phyloP scores from a whole-genome alignment of 2,888 invertebrate species.

The Choristoneura rosaceana region DNA sequence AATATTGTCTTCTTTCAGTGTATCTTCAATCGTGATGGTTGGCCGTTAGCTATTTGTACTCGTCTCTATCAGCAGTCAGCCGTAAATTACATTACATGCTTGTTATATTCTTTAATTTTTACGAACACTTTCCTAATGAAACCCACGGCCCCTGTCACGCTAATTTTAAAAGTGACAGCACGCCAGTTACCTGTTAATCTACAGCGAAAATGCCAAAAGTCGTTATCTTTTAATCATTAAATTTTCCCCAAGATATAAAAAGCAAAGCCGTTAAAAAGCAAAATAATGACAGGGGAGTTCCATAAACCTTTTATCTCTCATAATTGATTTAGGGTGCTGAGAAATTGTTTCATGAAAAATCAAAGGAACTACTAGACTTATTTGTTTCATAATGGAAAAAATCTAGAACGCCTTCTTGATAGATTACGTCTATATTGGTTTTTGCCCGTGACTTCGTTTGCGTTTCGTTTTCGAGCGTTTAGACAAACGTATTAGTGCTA shows the following conservation, averaged over 20 bases:
- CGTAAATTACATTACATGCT: not conserved
- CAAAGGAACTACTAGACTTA: constrained; percentile 32
- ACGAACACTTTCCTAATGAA: not conserved
- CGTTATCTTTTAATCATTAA: constrained; percentile 9
- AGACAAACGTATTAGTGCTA: too few relatives aligned
- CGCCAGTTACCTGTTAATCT: not conserved
- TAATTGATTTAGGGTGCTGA: constrained; percentile 23
- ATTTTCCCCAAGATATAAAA: constrained; percentile 6
- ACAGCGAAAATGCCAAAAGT: not conserved
- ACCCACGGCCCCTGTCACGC: not conserved
- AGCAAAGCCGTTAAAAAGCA: constrained; percentile 10
- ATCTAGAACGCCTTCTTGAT: not conserved
- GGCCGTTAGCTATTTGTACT: too few relatives aligned
- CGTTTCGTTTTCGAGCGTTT: too few relatives aligned
- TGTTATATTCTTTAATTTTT: not conserved
- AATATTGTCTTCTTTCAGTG: too few relatives aligned
- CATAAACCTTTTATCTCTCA: constrained; percentile 4
- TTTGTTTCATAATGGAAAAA: constrained; percentile 10
- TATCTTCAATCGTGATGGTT: too few relatives aligned
- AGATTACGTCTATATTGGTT: not conserved
- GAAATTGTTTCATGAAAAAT: constrained; percentile 25
- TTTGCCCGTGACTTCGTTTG: too few relatives aligned
- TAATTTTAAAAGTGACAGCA: not conserved
- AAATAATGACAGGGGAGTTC: not conserved
- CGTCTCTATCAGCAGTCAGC: too few relatives aligned